Evolutionary conservation across 2,888 invertebrate species (phyloP).

Genomic region (Conops quadrifasciatus): DNA sequence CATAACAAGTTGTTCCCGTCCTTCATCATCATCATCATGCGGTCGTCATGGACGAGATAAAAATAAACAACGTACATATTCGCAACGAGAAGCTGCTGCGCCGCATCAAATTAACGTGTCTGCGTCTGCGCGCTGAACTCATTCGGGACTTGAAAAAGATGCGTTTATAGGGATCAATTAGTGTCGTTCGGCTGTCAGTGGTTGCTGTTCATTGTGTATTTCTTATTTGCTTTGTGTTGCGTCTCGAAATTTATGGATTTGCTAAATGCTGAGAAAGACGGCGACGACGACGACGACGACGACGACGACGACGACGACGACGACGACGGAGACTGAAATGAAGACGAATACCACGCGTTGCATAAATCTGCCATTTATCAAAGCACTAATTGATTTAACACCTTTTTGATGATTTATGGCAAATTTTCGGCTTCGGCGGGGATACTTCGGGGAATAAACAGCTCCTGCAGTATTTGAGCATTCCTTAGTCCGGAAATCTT

Average conservation of each 20-base stretch:
- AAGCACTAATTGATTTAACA: slow-evolving; percentile 30
- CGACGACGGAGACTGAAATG: slow-evolving; percentile 11
- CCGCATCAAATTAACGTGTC: background rate
- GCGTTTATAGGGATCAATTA: slow-evolving; percentile 29
- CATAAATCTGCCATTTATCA: slow-evolving; percentile 22
- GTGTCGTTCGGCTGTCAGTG: slow-evolving; percentile 15
- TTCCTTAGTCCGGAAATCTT: too few species aligned
- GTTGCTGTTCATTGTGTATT: background rate
- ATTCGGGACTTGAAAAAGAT: background rate
- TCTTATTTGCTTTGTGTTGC: background rate
- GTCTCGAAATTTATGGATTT: background rate
- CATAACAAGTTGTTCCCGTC: background rate
- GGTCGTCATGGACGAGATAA: slow-evolving; percentile 17
- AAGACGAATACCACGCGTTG: slow-evolving; percentile 31
- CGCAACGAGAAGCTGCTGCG: background rate
- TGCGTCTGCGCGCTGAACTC: slow-evolving; percentile 17
- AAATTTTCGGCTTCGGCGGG: background rate
- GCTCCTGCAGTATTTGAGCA: too few species aligned
- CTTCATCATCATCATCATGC: slow-evolving; percentile 18
- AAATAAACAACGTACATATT: slow-evolving; percentile 7
- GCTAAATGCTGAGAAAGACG: slow-evolving; percentile 4
- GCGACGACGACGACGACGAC: too few species aligned
- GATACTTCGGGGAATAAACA: too few species aligned
- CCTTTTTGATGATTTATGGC: slow-evolving; percentile 18
- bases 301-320: too few species aligned